Evolutionary conservation across 53 echinoderm and acorn worm species (phyloP), one percentile per base, ranked within the genome.

Genomic region (Zoroaster sp.): DNA sequence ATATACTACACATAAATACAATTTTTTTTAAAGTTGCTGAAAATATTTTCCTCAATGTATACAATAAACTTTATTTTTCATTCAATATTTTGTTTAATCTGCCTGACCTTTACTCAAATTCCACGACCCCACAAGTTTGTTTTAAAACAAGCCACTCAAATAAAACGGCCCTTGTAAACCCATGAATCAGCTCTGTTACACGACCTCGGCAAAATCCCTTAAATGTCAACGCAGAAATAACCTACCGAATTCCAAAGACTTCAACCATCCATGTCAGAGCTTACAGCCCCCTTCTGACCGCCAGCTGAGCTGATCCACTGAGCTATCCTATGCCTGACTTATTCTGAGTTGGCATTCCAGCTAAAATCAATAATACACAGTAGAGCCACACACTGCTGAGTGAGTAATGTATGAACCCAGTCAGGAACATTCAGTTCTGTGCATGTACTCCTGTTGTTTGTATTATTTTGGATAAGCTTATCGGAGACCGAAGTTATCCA

Each of bases 31-130:
- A n/a, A n/a, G n/a, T n/a, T n/a, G n/a, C n/a, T n/a, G n/a, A n/a
- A n/a, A n/a, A n/a, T n/a, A n/a, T n/a, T n/a, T n/a, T n/a, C n/a
- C n/a, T n/a, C n/a, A n/a, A n/a, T n/a, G n/a, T n/a, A n/a, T n/a
- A n/a, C n/a, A n/a, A n/a, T 18, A 31, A 30, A 30, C 39, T 30
- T 75, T 69, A 35, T 69, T 32, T 46, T 45, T 4, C 6, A 44
- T 37, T 38, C 53, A 25, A 79, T 59, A 4, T 35, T 21, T 43
- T 30, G 66, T 66, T 44, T 47, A 85, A 71, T 70, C 69, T n/a
- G 21, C 20, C 70, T 85, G 85, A 85, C 85, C 85, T 85, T 85
- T 82, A 37, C 68, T 69, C 51, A 85, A 85, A 85, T 85, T 85
- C 72, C 85, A 70, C 20, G 36, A 70, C 35, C 35, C 40, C 49